phyloP scores from a whole-genome alignment of 35 echinoderm and acorn worm genomes.

The Ophioderma brevispina region DNA sequence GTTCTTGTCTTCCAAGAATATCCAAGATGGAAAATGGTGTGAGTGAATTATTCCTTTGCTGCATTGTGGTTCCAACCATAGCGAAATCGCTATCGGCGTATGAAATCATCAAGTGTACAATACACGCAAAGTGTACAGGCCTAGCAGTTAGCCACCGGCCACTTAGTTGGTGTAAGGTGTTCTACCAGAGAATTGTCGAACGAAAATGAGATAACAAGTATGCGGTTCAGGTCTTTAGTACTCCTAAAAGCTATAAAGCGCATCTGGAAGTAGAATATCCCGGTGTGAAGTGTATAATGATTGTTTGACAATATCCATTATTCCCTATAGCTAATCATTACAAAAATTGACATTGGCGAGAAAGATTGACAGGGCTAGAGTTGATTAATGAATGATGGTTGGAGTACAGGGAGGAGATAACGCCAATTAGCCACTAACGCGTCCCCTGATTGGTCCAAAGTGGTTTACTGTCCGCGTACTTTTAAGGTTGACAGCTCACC shows the following conservation, averaged over 20 bases:
- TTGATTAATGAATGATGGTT: neutral
- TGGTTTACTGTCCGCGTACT: slow-evolving; percentile 1
- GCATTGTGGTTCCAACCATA: neutral
- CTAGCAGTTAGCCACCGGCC: no score
- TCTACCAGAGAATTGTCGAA: neutral
- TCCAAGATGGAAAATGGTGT: slow-evolving; percentile 57
- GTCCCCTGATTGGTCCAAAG: neutral
- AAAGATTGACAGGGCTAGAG: neutral
- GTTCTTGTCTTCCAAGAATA: slow-evolving; percentile 31
- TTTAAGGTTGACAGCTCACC: neutral
- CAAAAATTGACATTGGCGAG: neutral
- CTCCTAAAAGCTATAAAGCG: neutral
- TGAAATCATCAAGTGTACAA: no score
- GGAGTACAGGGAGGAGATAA: neutral
- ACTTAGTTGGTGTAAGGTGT: no score
- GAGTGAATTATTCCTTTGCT: slow-evolving; percentile 7
- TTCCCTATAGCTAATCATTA: slow-evolving; percentile 13
- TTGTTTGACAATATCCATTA: slow-evolving; percentile 41
- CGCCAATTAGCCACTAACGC: neutral
- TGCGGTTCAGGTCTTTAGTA: neutral
- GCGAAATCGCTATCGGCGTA: neutral
- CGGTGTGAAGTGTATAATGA: slow-evolving; percentile 8
- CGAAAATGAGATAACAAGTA: slow-evolving; percentile 3
- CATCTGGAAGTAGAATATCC: neutral
- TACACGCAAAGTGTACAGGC: no score